phyloP scores from a whole-genome alignment of 2,888 invertebrate genomes.

The Nomada ruficornis region DNA sequence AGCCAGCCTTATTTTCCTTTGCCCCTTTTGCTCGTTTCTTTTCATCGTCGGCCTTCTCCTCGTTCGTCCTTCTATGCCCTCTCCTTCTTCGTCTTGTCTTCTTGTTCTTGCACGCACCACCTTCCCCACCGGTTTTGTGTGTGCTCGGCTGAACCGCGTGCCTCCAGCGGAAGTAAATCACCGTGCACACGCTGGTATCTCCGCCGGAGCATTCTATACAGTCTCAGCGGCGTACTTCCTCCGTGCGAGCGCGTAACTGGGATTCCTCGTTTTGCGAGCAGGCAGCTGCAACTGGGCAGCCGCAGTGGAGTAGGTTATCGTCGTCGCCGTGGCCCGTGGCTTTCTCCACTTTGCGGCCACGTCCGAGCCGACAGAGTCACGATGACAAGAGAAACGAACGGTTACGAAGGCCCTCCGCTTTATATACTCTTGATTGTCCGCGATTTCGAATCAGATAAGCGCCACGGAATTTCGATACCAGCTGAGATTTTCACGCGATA shows the following conservation, averaged over 20 bases:
- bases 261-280: constrained; percentile 60
- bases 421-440: constrained; percentile 27
- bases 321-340: constrained; percentile 42
- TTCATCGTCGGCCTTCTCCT: background rate
- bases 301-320: constrained; percentile 66
- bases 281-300: constrained; percentile 59
- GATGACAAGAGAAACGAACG: constrained; percentile 59
- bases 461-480: constrained; percentile 17
- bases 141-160: constrained; percentile 41
- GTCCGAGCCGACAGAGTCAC: constrained; percentile 44
- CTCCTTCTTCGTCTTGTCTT: constrained; percentile 29
- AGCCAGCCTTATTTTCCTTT: background rate
- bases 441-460: constrained; percentile 35
- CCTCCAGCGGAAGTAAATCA: constrained; percentile 64
- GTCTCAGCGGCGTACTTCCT: constrained; percentile 46
- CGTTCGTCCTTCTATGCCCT: constrained; percentile 27
- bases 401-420: background rate
- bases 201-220: constrained; percentile 44
- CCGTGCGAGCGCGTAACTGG: constrained; percentile 58
- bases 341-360: constrained; percentile 57
- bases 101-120: constrained; percentile 8
- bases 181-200: constrained; percentile 52
- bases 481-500: background rate
- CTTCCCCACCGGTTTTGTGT: constrained; percentile 23
- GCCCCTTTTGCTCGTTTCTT: constrained; percentile 18